Evolutionary conservation across 1,140 invertebrate genomes (phyloP), one percentile per base, ranked within the genome.

Genomic region (Papilio glaucus): DNA sequence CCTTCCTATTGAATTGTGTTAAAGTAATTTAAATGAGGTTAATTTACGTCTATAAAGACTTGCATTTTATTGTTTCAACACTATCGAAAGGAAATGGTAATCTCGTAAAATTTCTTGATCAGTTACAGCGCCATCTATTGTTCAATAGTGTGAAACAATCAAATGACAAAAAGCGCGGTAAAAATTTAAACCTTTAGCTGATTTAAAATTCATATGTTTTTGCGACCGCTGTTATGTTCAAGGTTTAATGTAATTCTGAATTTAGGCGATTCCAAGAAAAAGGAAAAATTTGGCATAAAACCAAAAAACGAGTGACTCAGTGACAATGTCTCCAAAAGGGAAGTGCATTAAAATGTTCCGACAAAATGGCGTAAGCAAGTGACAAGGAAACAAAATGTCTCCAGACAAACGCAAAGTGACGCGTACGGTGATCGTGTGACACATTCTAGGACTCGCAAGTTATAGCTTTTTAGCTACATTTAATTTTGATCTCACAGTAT

Each of bases 401-500:
- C 87, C 88, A 21, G 88, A 90, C 75, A 92, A 91, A 84, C 87
- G 89, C 62, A 89, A 89, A 81, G 80, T 42, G 73, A 62, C 78
- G 71, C 73, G 62, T 72, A 72, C 69, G 79, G 68, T 70, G 83
- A 75, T 72, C 24, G 63, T 42, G 82, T 76, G 63, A 71, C 71
- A 26, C 72, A 73, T 39, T 72, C 65, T 80, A 88, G 87, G 79
- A 88, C 86, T 88, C 72, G 77, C 65, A 79, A 69, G 71, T 45
- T 68, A 42, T 86, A 87, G 72, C 71, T 61, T 63, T 38, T 53
- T 77, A 78, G 72, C 53, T 78, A 57, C n/a, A n/a, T n/a, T 70
- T 73, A 71, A 68, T 68, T 67, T 74, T 88, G 90, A 92, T 92
- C 89, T 92, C 90, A 86, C 69, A 87, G 79, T 89, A 87, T 85